Conservation (phyloP, 2,113 vertebrate species). For the Paradoxurus hermaphroditus region DNA sequence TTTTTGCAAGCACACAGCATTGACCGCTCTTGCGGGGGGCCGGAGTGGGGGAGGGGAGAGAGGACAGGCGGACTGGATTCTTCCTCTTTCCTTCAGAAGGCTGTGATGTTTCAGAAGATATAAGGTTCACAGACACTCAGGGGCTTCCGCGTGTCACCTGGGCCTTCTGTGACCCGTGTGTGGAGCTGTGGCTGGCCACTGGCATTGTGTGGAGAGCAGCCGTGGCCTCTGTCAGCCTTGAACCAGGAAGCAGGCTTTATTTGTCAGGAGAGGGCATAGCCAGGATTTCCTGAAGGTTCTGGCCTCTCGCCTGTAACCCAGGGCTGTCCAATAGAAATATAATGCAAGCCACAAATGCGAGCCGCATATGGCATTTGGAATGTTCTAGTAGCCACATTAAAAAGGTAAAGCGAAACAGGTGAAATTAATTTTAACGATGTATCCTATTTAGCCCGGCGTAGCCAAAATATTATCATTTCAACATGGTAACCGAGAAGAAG, state of each 20-base stretch:
- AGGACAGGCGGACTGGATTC: neutral
- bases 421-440: conserved; percentile 19
- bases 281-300: conserved; percentile 72
- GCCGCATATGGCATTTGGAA: neutral
- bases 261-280: conserved; percentile 49
- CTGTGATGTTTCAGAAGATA: neutral
- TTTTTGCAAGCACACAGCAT: neutral
- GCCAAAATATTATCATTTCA: conserved; percentile 29
- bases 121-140: neutral
- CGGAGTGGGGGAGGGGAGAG: neutral
- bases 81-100: neutral
- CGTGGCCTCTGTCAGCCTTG: conserved; percentile 28
- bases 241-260: conserved; percentile 61
- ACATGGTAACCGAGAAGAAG: neutral
- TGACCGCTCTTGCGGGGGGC: neutral
- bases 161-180: neutral
- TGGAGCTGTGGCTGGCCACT: neutral
- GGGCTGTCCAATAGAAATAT: conserved; percentile 55
- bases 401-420: conserved; percentile 39
- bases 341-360: conserved; percentile 41
- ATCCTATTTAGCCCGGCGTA: neutral
- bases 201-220: conserved; percentile 29
- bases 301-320: conserved; percentile 58
- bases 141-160: neutral
- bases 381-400: neutral